Base-by-base conservation (phyloP, 2,113 vertebrate genomes). In the Orientallactaga bullata region DNA sequence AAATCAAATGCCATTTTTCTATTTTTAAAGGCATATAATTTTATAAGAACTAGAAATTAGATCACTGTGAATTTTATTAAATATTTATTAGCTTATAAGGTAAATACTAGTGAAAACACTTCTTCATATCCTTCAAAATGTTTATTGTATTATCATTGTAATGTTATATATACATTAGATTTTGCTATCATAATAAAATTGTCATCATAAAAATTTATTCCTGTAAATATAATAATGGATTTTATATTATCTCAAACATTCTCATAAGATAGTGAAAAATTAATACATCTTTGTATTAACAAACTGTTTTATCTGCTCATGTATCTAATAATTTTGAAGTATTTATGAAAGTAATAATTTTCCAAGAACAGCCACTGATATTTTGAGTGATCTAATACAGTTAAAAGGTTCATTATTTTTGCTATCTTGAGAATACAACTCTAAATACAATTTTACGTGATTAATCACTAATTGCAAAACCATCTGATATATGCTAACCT, bases 141-240 rank as follows among this genome's bases (percentile, higher is more conserved):
- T 66, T 92, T 92, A 78, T 30, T 90, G 55, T 51, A 2, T 55
- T 96, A 73, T 89, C 21, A 71, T 35, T 94, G 68, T n/a, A 92
- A 80, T 82, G 5, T 1, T 88, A 5, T 10, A 69, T 65, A 90
- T 61, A 89, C 84, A 94, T 80, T 92, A 55, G 10, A 79, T 84
- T 89, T n/a, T 77, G 23, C 69, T 86, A 85, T 63, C 7, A 37
- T 21, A 68, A 32, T 47, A 51, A 95, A 37, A 61, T 80, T 72
- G 5, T 79, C 55, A 77, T 71, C 83, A 60, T 78, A 85, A 89
- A 87, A 95, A 39, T 6, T 5, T 65, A 51, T 65, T 81, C 2
- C 24, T 86, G n/a, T 84, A 89, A 95, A 88, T 11, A 86, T 65
- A 85, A 92, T 91, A 66, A 47, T 85, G 10, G 5, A 68, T 61